Evolutionary conservation across 2,113 vertebrate genomes (phyloP).

Genomic region (Calyptommatus sinebrachiatus): DNA sequence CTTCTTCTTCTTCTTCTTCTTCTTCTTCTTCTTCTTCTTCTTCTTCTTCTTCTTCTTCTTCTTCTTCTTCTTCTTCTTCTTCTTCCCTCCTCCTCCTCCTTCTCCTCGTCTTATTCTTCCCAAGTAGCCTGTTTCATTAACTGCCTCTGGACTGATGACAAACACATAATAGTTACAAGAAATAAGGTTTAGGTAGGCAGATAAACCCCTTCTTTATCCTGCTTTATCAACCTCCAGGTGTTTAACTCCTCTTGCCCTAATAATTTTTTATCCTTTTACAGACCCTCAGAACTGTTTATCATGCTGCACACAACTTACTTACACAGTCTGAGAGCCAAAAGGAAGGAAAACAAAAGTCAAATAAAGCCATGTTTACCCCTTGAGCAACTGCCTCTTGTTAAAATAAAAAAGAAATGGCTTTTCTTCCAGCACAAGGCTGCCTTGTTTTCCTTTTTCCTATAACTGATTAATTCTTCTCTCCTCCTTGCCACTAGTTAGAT

Average conservation of each 20-base stretch:
- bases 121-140: no score
- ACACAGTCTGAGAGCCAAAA: not conserved
- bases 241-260: not conserved
- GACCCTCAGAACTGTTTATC: not conserved
- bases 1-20: no score
- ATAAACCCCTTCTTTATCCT: not conserved
- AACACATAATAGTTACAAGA: not conserved
- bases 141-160: no score
- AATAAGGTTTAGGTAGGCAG: not conserved
- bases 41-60: no score
- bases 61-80: no score
- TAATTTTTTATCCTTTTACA: not conserved
- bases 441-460: conserved; percentile 18
- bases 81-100: no score
- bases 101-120: no score
- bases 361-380: conserved; percentile 11
- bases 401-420: not conserved
- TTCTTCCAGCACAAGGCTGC: conserved; percentile 15
- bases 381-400: conserved; percentile 1
- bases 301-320: not conserved
- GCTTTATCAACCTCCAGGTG: not conserved
- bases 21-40: no score
- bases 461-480: conserved; percentile 21
- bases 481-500: not conserved
- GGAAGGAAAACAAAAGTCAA: not conserved